Conservation (phyloP, 1,140 invertebrate species). For the Apis cerana region DNA sequence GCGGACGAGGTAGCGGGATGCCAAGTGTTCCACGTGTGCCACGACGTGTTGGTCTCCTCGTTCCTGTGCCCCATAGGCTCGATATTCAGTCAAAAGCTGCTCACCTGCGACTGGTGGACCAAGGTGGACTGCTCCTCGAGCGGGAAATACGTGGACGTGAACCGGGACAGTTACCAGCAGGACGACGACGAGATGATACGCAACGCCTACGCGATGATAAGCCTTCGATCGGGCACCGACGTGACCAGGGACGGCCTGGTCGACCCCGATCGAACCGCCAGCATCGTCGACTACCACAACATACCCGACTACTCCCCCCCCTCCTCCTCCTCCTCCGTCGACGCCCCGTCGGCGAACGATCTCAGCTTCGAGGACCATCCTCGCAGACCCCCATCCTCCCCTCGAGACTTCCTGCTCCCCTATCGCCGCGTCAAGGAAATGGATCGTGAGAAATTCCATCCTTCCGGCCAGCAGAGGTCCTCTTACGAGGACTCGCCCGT, state of each 20-base stretch:
- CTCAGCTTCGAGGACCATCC: constrained; percentile 66
- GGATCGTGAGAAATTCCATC: too few relatives aligned
- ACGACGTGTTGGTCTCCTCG: constrained; percentile 79
- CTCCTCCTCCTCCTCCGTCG: constrained; percentile 27
- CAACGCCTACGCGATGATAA: constrained; percentile 76
- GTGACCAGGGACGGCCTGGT: constrained; percentile 63
- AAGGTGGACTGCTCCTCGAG: constrained; percentile 80
- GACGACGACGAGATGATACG: constrained; percentile 77
- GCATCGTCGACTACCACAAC: constrained; percentile 37
- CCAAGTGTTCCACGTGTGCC: constrained; percentile 83
- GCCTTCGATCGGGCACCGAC: constrained; percentile 61
- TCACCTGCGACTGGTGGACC: constrained; percentile 83
- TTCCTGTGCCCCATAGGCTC: constrained; percentile 84
- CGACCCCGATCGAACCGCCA: constrained; percentile 57
- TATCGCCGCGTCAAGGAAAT: background rate
- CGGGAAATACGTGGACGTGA: constrained; percentile 67
- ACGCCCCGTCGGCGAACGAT: constrained; percentile 58
- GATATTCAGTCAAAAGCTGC: constrained; percentile 81
- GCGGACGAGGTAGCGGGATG: constrained; percentile 80
- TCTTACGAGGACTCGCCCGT: constrained; percentile 65
- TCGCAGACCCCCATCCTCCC: constrained; percentile 28
- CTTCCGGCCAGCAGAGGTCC: too few relatives aligned
- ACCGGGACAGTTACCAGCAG: constrained; percentile 68
- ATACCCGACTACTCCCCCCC: constrained; percentile 54
- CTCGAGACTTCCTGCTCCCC: constrained; percentile 29